Evolutionary conservation across 2,113 vertebrate genomes (phyloP), one percentile per base, ranked within the genome.

Genomic region (Serinus canaria): DNA sequence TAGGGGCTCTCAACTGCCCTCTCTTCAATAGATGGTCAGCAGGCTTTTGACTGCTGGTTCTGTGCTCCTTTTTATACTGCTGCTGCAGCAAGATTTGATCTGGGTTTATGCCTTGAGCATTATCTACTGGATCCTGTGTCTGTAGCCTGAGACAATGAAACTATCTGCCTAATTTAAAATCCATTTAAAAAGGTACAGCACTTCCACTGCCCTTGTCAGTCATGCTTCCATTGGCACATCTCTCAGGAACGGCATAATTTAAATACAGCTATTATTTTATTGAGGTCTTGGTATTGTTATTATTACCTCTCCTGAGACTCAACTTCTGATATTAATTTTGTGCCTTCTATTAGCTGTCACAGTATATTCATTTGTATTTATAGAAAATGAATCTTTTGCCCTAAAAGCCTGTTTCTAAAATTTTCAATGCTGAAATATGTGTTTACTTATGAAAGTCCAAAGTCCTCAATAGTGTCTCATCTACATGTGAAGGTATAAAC

Each of bases 1-100:
- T 2, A 85, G 55, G 21, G n/a, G 18, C 33, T 93, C 92, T 93
- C 46, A 66, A 46, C 18, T 0, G 7, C 67, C 59, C 68, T 68
- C n/a, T 17, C 35, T 67, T 66, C 92, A 66, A 4, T 66, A 82
- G 63, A 25, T 19, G 55, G 31, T 93, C 75, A 88, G 67, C 75
- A 70, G 37, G 79, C 46, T 79, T 95, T 81, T 77, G 64, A 67
- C 30, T 87, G 87, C 56, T 75, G 88, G 43, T 80, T 86, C 72
- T 77, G 46, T 67, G 33, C 67, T 90, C 14, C 59, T 93, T 86
- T 79, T 39, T 55, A 25, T 59, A 69, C 55, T 92, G 92, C 90
- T 94, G 76, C 50, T 70, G 67, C 79, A 83, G 85, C 76, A 95
- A 95, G 92, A 95, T 95, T 94, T 96, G 90, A 96, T 90, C 95